phyloP scores from a whole-genome alignment of 1,140 invertebrate genomes.

The Papilio dardanus region DNA sequence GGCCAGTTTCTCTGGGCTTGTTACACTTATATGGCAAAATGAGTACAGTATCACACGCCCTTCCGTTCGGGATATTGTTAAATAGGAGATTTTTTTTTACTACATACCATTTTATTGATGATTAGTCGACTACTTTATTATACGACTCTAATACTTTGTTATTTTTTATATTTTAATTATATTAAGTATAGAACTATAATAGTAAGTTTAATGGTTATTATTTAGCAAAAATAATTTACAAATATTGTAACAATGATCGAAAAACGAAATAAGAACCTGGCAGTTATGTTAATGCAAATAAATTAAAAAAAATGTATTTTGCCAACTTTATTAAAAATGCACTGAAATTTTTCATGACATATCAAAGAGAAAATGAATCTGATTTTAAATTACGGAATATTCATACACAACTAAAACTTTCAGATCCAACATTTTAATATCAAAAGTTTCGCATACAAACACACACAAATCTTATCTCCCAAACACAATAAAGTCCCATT shows the following conservation, averaged over 20 bases:
- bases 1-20: slow-evolving; percentile 51
- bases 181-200: not conserved
- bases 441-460: not conserved
- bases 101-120: not conserved
- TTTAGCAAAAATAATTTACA: too few relatives aligned
- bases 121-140: too few relatives aligned
- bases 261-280: too few relatives aligned
- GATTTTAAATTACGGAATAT: not conserved
- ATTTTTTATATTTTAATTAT: not conserved
- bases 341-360: too few relatives aligned
- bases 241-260: too few relatives aligned
- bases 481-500: slow-evolving; percentile 38
- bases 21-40: slow-evolving; percentile 47
- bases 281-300: too few relatives aligned
- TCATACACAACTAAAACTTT: not conserved
- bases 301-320: too few relatives aligned
- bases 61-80: slow-evolving; percentile 36
- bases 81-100: not conserved
- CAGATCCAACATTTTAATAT: not conserved
- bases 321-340: too few relatives aligned
- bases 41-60: slow-evolving; percentile 40
- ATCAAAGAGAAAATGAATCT: too few relatives aligned
- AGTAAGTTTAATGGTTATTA: too few relatives aligned
- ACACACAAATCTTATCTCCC: not conserved
- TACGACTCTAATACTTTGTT: not conserved